Base-by-base conservation (phyloP, 1,140 invertebrate genomes). In the Caenorhabditis inopinata region DNA sequence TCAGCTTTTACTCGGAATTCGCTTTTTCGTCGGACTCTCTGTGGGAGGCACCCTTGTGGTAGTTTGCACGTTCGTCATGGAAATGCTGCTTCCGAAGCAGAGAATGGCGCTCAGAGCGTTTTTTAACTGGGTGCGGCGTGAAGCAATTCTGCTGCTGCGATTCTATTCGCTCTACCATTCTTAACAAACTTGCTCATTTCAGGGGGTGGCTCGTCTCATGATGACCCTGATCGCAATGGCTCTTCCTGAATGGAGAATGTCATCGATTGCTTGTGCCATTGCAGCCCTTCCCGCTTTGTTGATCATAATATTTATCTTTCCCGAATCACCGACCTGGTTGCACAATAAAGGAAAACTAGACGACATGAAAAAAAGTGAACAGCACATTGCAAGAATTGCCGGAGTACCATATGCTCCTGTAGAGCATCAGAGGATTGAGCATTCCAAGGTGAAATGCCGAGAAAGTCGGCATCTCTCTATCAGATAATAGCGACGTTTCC, bases 111-210 rank as follows among this genome's bases (percentile, higher is more conserved):
- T 88, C n/a, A 16, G 87, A 18, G 87, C 87, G 11, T 88, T 88
- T 83, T 88, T 88, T 73, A 88, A 88, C 80, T 88, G 87, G 87
- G 86, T 87, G 73, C 29, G 51, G n/a, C n/a, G n/a, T n/a, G n/a
- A n/a, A n/a, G n/a, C n/a, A n/a, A n/a, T n/a, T n/a, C n/a, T n/a
- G n/a, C n/a, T n/a, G n/a, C n/a, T n/a, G n/a, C n/a, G n/a, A n/a
- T n/a, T n/a, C n/a, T n/a, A n/a, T 21, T 25, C 11, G 29, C 7
- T 27, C 9, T 68, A 42, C 38, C 38, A 42, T 42, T 5, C 38
- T 42, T 42, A 14, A 42, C 38, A 14, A 42, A 42, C 5, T 42
- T 14, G 6, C 5, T 7, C 38, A 12, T 62, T 83, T 53, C 38
- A 87, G 86, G 87, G 87, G 25, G 78, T 83, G 12, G 87, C 85